A percentile compares a stretch with the other conserved stretches of the same genome.
Conservation (phyloP, 2,888 invertebrate genomes). For the Apodemia mormo region DNA sequence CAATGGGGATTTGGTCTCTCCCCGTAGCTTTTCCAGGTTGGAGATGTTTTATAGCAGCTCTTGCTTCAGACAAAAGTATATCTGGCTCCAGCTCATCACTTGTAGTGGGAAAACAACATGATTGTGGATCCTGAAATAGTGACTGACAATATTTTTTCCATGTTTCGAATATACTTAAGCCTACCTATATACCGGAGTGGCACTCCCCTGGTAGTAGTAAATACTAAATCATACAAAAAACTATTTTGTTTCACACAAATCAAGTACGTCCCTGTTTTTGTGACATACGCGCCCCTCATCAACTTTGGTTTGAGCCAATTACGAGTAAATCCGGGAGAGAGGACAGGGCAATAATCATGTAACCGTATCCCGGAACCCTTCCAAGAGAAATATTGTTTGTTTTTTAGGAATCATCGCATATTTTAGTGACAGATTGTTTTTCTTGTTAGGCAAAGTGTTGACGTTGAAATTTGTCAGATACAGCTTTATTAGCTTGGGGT, state of each 20-base stretch:
- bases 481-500: not conserved
- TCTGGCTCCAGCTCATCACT: too few relatives aligned
- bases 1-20: too few relatives aligned
- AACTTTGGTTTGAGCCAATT: constrained; percentile 28
- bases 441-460: not conserved
- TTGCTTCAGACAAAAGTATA: too few relatives aligned
- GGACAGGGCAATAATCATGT: constrained; percentile 23
- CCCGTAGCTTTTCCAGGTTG: too few relatives aligned
- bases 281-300: constrained; percentile 22
- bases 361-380: constrained; percentile 13
- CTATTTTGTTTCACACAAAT: not conserved
- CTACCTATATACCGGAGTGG: too few relatives aligned
- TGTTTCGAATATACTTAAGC: too few relatives aligned
- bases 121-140: too few relatives aligned
- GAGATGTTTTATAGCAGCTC: too few relatives aligned
- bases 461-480: not conserved
- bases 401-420: constrained; percentile 1
- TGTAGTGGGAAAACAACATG: too few relatives aligned
- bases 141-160: too few relatives aligned
- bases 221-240: not conserved
- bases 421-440: not conserved
- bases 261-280: constrained; percentile 7
- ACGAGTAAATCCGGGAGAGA: constrained; percentile 21
- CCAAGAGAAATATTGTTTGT: constrained; percentile 16
- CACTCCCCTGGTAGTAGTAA: too few relatives aligned